phyloP scores from a whole-genome alignment of 2,888 invertebrate species.

The Leptarthrus brevirostris region DNA sequence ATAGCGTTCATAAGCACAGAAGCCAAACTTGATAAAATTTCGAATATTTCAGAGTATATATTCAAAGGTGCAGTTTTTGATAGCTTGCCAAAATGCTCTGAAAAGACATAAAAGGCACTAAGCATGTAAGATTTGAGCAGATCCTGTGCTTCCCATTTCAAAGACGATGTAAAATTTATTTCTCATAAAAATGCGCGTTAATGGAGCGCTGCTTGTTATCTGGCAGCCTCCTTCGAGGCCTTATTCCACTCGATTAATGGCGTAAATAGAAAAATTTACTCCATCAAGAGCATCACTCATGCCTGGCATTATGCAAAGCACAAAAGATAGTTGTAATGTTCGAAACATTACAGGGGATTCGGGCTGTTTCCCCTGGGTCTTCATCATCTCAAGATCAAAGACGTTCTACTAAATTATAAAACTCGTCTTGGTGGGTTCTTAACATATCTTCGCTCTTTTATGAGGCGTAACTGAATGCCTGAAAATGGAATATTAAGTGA shows the following conservation, averaged over 20 bases:
- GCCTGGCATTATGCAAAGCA: conserved; percentile 1
- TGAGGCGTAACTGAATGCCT: conserved; percentile 28
- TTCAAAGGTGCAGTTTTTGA: not conserved
- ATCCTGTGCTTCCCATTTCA: not conserved
- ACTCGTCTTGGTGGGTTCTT: conserved; percentile 3
- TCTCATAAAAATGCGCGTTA: not conserved
- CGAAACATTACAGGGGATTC: not conserved
- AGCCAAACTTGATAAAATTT: too few species aligned
- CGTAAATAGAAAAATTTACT: not conserved
- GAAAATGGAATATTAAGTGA: conserved; percentile 39
- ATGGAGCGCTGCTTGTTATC: not conserved
- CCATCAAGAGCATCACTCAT: not conserved
- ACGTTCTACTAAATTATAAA: not conserved
- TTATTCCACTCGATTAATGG: conserved; percentile 1
- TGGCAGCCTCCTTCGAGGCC: not conserved
- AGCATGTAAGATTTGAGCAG: not conserved
- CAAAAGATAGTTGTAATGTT: not conserved
- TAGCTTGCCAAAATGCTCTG: not conserved
- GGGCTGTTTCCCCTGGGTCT: not conserved
- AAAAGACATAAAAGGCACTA: not conserved
- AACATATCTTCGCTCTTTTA: conserved; percentile 36
- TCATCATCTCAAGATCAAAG: not conserved
- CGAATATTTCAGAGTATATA: too few species aligned
- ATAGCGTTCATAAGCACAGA: too few species aligned
- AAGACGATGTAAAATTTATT: not conserved